Base-by-base conservation (phyloP, 2,888 invertebrate genomes). In the Melanchra persicariae region DNA sequence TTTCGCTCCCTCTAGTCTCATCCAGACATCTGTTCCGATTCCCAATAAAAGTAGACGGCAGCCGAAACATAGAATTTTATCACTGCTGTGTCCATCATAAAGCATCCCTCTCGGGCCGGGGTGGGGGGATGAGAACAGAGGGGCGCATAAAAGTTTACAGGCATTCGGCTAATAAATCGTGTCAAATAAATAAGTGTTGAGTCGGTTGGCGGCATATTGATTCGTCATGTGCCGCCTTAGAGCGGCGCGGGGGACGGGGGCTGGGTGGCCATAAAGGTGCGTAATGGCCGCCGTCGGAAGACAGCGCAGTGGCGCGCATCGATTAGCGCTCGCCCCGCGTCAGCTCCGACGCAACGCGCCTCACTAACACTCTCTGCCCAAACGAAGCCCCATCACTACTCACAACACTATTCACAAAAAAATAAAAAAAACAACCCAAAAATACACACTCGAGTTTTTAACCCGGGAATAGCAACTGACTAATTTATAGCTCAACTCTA, bases 251-350 rank as follows among this genome's bases (percentile, higher is more conserved):
- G 89, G 89, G 83, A 87, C 83, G 89, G 90, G 89, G 90, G 88
- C 89, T 88, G 92, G 94, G 93, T 93, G 94, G 96, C 97, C 97
- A 97, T 97, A 97, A 97, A 97, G 97, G 97, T 97, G 97, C 97
- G 97, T 97, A 97, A 97, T 97, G 97, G 97, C 96, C 96, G 96
- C 95, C 93, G 95, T 95, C 96, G 96, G 97, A 97, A 97, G 97
- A 96, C 96, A 96, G 96, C 97, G 97, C 96, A 97, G 97, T 96
- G 94, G 92, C 94, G 97, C 96, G 97, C 97, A 97, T 97, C 97
- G 97, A 97, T 97, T 97, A 97, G 97, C 92, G 95, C 95, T 94
- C 96, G 95, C 94, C 96, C 95, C 96, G 95, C 92, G 91, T 91
- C 94, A 93, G 95, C 94, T 93, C 92, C 94, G 93, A 94, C 94